Evolutionary conservation across 2,113 vertebrate species (phyloP), one percentile per base, ranked within the genome.

Genomic region (Physeter macrocephalus): DNA sequence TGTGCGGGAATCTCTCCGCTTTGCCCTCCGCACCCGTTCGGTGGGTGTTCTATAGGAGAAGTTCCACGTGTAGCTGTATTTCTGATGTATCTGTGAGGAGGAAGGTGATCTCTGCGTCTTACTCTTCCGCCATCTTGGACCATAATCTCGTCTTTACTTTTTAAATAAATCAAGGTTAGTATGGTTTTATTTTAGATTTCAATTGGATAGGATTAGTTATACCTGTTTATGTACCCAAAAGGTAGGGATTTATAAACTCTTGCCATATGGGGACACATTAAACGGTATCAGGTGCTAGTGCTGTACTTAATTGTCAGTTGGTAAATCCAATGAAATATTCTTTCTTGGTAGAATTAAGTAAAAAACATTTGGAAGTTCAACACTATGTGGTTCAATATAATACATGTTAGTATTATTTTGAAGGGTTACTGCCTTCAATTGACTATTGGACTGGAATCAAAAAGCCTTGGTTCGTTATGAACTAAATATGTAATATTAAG

Each of bases 91-190:
- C n/a, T n/a, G n/a, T n/a, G n/a, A n/a, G n/a, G n/a, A n/a, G n/a
- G n/a, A n/a, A n/a, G n/a, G n/a, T n/a, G n/a, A n/a, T n/a, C n/a
- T n/a, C n/a, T n/a, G n/a, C n/a, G n/a, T n/a, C n/a, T n/a, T n/a
- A n/a, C n/a, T n/a, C n/a, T n/a, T n/a, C n/a, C n/a, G n/a, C n/a
- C n/a, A n/a, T n/a, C n/a, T n/a, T n/a, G n/a, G n/a, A n/a, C n/a
- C n/a, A n/a, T n/a, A n/a, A n/a, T n/a, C n/a, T n/a, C n/a, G 15
- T 52, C n/a, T 93, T 93, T 74, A 27, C 29, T 93, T 94, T 94
- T 92, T 69, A 89, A 93, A 36, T 74, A 85, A 92, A 82, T 89
- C 27, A 88, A 93, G 3, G 11, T 36, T 81, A 64, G 1, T 75
- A 27, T 31, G 17, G 46, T 64, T 95, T 88, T 67, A 96, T 83